A percentile compares a stretch with the other conserved stretches of the same genome.
Conservation (phyloP, 2,113 vertebrate species). For the Coreoperca whiteheadi region DNA sequence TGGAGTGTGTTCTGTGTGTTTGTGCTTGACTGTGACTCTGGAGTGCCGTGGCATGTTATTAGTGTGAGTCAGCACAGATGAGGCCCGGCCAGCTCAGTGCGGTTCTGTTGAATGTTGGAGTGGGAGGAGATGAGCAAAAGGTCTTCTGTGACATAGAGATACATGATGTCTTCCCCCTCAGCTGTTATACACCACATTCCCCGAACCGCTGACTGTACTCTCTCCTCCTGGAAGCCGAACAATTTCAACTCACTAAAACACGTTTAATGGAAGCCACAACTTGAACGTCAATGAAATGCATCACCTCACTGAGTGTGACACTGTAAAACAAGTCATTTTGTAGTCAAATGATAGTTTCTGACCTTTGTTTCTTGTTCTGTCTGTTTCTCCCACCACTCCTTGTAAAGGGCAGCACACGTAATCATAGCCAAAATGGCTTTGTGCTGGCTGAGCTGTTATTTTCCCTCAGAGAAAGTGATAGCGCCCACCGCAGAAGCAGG, state of each 20-base stretch:
- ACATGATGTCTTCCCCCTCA: constrained; percentile 58
- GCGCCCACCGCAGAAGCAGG: constrained; percentile 40
- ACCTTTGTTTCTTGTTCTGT: constrained; percentile 31
- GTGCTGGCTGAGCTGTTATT: constrained; percentile 12
- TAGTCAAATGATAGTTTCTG: constrained; percentile 23
- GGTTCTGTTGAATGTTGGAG: constrained; percentile 58
- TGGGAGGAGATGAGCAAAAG: constrained; percentile 68
- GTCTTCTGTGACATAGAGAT: constrained; percentile 49
- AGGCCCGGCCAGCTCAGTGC: constrained; percentile 38
- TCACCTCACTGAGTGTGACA: neutral
- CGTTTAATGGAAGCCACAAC: neutral
- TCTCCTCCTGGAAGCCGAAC: constrained; percentile 24
- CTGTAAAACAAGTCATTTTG: constrained; percentile 11
- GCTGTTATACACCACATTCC: constrained; percentile 58
- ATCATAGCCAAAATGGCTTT: constrained; percentile 27
- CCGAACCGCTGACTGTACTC: constrained; percentile 47
- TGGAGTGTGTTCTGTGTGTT: constrained; percentile 22
- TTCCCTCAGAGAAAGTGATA: constrained; percentile 33
- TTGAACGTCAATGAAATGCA: neutral
- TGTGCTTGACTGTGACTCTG: constrained; percentile 32
- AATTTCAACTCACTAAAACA: constrained; percentile 5
- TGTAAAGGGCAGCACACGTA: constrained; percentile 28
- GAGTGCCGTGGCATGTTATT: constrained; percentile 47
- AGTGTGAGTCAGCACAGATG: constrained; percentile 68
- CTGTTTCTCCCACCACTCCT: constrained; percentile 2